Evolutionary conservation across 1,140 invertebrate species (phyloP), one percentile per base, ranked within the genome.

Genomic region (Lordiphosa clarofinis): DNA sequence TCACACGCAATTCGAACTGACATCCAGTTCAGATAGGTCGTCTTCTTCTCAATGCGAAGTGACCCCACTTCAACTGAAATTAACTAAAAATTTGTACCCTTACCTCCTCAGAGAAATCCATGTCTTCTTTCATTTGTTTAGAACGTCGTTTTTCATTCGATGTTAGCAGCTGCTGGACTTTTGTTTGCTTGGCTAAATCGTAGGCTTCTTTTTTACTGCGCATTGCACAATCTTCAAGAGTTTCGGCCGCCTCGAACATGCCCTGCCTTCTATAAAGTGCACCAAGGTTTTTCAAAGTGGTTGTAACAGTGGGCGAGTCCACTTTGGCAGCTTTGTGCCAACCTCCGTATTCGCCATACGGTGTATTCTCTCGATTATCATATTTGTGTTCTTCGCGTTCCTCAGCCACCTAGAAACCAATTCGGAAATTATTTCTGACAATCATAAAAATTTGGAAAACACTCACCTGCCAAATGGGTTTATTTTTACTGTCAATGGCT

Each of bases 301-400:
- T 99, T 9, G 97, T 98, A 4, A 99, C 97, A 2, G 98, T 99
- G 0, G 97, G 97, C 24, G 96, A 98, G 89, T 99, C 97, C 42
- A 99, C 97, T 92, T 99, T 99, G n/a, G 97, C 96, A 31, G 97
- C 96, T 90, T 99, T 99, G 84, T 99, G 97, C 97, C 97, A 99
- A 2, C 96, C 96, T 13, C 97, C 97, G 86, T 98, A 98, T 86
- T 99, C 97, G 5, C 95, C 95, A 74, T 97, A 97, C 0, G 96
- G 95, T 13, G 94, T 94, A 73, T 96, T 96, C 76, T 98, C 97
- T 84, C 96, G 95, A 88, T 96, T 96, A 86, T 96, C 93, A 72
- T 95, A 95, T 90, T 98, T 98, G 88, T 97, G 97, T 86, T 98
- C 96, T 90, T 98, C 98, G 15, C 98, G 91, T 87, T 99, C 98